Evolutionary conservation across 2,113 vertebrate species (phyloP), one percentile per base, ranked within the genome.

Genomic region (Microtus oregoni): DNA sequence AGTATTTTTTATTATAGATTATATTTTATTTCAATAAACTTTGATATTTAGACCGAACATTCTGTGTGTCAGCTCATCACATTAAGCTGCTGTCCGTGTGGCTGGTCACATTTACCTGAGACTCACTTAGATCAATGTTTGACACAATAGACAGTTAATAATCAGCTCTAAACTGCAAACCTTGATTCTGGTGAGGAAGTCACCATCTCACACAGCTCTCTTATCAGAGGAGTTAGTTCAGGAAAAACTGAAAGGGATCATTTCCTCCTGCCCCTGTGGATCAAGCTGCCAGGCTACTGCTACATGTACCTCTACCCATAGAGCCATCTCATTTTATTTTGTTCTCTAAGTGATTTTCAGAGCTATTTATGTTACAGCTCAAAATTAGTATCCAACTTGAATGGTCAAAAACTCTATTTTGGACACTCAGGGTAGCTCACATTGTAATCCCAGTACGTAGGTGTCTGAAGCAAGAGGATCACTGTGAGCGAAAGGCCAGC

Each of bases 11-110:
- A 97, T 98, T 97, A 98, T 97, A 98, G 97, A 97, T 98, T 98
- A 96, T 97, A 98, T 98, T 97, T 97, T 97, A 97, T 97, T 98
- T 98, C 97, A 98, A 98, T 98, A 98, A 98, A 98, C 97, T 98
- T 98, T 97, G 97, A 97, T 97, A 98, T 97, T 97, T 96, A 97
- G 97, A 98, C 63, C 44, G 89, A 96, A 93, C 15, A 47, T 81
- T 90, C 85, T 82, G 65, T 78, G 76, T 92, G 15, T 95, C 67
- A 94, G 81, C 93, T 91, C 30, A 92, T 85, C 86, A 94, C 86
- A 55, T 72, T 91, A 90, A 85, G 44, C 20, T 86, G 61, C 58
- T 50, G 72, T 12, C 77, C 67, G 61, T 24, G 79, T 77, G 81
- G 67, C 65, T 72, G 79, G 70, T 68, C 88, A 92, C 50, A 91